phyloP scores from a whole-genome alignment of 2,113 vertebrate species.

The Neomonachus schauinslandi region DNA sequence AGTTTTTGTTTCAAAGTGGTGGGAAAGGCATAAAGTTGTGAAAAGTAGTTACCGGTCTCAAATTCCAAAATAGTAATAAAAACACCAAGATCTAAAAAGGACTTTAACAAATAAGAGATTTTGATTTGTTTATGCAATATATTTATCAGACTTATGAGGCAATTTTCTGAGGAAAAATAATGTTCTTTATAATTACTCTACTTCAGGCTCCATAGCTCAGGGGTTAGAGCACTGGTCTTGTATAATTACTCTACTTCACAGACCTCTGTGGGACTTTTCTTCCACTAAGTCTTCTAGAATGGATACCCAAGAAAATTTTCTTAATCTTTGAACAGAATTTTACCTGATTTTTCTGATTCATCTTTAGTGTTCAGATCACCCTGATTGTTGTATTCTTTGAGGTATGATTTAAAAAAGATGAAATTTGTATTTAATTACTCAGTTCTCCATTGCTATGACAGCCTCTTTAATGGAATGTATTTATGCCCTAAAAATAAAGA shows the following conservation, averaged over 20 bases:
- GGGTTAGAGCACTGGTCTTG: no score
- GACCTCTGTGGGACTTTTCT: background rate
- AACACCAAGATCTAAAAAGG: background rate
- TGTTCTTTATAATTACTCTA: background rate
- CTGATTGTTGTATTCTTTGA: background rate
- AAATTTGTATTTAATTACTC: background rate
- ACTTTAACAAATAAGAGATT: conserved; percentile 34
- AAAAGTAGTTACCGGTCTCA: background rate
- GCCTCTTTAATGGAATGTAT: background rate
- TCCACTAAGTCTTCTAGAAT: background rate
- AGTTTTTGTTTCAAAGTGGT: background rate
- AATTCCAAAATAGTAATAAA: background rate
- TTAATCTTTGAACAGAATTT: background rate
- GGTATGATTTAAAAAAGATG: background rate
- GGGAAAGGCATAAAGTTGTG: background rate
- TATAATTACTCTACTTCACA: background rate
- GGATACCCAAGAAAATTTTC: background rate
- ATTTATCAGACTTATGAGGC: conserved; percentile 21
- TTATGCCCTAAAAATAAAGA: background rate
- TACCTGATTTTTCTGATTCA: background rate
- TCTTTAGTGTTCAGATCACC: background rate
- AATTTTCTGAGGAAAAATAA: background rate
- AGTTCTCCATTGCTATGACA: background rate
- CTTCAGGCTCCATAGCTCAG: no score
- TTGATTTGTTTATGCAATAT: background rate